Conservation (phyloP, 2,888 invertebrate genomes). For the Lymantria dispar region DNA sequence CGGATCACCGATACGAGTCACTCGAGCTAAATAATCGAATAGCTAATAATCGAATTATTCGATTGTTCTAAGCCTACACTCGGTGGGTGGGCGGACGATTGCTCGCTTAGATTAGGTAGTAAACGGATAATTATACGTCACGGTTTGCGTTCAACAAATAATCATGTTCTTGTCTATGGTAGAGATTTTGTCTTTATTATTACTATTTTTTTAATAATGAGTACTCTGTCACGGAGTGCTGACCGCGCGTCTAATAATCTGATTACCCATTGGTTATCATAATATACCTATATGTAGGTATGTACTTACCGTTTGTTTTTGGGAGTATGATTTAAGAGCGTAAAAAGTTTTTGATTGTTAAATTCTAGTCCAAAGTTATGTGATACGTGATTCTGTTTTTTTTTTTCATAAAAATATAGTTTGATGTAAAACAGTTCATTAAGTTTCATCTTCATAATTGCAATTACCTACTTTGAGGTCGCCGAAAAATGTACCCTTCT, state of each 20-base stretch:
- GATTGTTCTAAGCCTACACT: conserved; percentile 58
- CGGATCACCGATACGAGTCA: conserved; percentile 62
- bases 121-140: conserved; percentile 58
- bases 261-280: not conserved
- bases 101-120: conserved; percentile 42
- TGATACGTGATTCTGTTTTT: no score
- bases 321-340: not conserved
- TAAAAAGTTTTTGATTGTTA: no score
- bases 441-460: no score
- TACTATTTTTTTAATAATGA: conserved; percentile 1
- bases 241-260: not conserved
- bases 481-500: no score
- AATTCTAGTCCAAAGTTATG: no score
- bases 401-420: no score
- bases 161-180: conserved; percentile 29
- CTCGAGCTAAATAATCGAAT: conserved; percentile 70
- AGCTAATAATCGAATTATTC: conserved; percentile 50
- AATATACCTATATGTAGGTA: not conserved
- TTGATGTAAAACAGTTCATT: no score
- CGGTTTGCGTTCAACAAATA: conserved; percentile 42
- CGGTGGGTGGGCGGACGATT: conserved; percentile 63
- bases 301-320: not conserved
- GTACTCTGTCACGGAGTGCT: not conserved
- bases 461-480: no score
- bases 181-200: conserved; percentile 13